Percentiles rank a stretch among this genome's conserved stretches.
These are phyloP conservation scores for Acipenser transmontanus DNA, from an alignment of 2,797 vertebrate species.

Conservation along the genomic window DNA sequence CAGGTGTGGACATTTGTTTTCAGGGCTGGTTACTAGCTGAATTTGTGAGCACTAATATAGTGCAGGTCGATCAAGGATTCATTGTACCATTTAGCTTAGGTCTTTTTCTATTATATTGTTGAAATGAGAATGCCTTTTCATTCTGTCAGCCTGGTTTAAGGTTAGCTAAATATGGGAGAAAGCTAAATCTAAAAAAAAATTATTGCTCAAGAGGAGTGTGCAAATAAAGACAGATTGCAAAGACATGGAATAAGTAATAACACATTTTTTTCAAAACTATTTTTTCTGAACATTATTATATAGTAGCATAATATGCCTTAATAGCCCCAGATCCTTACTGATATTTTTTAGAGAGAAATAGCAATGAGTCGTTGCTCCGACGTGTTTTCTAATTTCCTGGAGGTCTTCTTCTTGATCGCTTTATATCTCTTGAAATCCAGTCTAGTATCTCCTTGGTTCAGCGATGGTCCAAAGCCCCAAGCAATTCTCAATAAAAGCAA, in stretches of 20 bases:
- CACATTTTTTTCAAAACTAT: constrained; percentile 6
- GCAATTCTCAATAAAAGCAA: no score
- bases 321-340: no score
- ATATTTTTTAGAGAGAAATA: no score
- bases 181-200: constrained; percentile 42
- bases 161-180: constrained; percentile 37
- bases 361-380: no score
- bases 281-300: constrained; percentile 3
- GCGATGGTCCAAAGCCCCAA: no score
- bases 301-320: no score
- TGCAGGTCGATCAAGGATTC: constrained; percentile 42
- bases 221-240: constrained; percentile 37
- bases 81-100: constrained; percentile 48
- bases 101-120: constrained; percentile 46
- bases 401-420: no score
- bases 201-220: constrained; percentile 27
- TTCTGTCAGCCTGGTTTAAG: constrained; percentile 43
- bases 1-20: constrained; percentile 51
- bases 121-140: constrained; percentile 42
- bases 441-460: no score
- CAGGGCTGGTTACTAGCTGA: constrained; percentile 41
- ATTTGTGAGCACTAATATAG: constrained; percentile 39
- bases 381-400: no score
- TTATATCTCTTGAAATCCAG: no score
- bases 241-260: constrained; percentile 12